Percentiles rank a stretch among this genome's conserved stretches.
Evolutionary conservation across 1,140 invertebrate species (phyloP).

Genomic region (Achroia grisella): DNA sequence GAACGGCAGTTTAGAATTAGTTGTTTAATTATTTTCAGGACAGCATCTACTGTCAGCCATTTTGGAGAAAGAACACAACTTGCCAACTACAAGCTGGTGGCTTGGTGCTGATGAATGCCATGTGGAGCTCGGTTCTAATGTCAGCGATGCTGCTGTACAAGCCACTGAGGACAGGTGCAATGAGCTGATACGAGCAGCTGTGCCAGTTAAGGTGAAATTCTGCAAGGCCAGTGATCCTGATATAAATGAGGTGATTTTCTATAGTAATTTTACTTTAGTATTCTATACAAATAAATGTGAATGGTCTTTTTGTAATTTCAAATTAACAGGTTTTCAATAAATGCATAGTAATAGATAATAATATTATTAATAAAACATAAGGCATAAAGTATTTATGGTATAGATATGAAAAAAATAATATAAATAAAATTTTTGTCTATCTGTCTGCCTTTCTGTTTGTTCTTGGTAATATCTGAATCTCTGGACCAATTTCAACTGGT

Average conservation of each 20-base stretch:
- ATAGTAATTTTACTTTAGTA: too few species aligned
- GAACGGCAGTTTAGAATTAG: neutral
- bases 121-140: constrained; percentile 76
- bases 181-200: constrained; percentile 77
- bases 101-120: constrained; percentile 80
- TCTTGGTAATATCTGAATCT: too few species aligned
- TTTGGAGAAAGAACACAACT: constrained; percentile 79
- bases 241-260: constrained; percentile 69
- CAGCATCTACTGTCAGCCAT: constrained; percentile 90
- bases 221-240: constrained; percentile 76
- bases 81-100: constrained; percentile 86
- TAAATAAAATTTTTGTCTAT: too few species aligned
- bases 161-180: constrained; percentile 79
- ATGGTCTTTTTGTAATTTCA: too few species aligned
- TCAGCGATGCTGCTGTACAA: constrained; percentile 69
- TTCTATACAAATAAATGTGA: too few species aligned
- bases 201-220: constrained; percentile 77
- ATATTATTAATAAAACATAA: too few species aligned
- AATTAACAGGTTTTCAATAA: too few species aligned
- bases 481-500: too few species aligned
- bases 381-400: too few species aligned
- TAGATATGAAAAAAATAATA: too few species aligned
- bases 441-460: too few species aligned
- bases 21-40: constrained; percentile 63
- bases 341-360: too few species aligned